phyloP scores from a whole-genome alignment of 2,888 invertebrate genomes.

The Byasa hedistus region DNA sequence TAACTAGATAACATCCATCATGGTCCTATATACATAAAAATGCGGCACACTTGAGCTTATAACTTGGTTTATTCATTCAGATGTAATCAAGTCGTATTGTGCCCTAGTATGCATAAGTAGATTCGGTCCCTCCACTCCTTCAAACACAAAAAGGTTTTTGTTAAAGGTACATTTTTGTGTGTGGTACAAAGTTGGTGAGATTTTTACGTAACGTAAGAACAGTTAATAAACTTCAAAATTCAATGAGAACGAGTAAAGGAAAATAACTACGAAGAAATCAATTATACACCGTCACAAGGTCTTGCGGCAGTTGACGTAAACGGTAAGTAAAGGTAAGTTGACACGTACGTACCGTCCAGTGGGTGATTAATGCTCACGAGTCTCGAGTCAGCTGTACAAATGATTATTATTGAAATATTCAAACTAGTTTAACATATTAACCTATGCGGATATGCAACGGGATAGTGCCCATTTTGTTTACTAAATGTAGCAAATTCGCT shows the following conservation, averaged over 20 bases:
- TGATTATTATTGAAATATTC: constrained; percentile 19
- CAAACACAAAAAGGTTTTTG: constrained; percentile 32
- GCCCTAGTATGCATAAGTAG: constrained; percentile 41
- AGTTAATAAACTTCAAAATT: constrained; percentile 4
- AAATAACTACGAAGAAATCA: constrained; percentile 23
- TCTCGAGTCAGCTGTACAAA: constrained; percentile 28
- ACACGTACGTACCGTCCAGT: constrained; percentile 19
- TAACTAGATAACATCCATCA: constrained; percentile 14
- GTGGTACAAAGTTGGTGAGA: not conserved
- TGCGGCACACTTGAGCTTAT: constrained; percentile 50
- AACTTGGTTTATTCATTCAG: constrained; percentile 50
- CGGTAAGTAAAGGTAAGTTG: constrained; percentile 27
- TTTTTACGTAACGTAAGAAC: constrained; percentile 1
- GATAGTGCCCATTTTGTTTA: not conserved
- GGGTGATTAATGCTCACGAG: constrained; percentile 26
- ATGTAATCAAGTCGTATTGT: constrained; percentile 53
- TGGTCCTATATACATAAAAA: constrained; percentile 44
- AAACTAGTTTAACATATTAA: constrained; percentile 23
- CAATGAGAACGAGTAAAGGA: constrained; percentile 16
- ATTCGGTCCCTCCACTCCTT: constrained; percentile 34
- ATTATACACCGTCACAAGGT: constrained; percentile 27
- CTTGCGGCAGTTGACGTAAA: constrained; percentile 29
- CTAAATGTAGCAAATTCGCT: not conserved
- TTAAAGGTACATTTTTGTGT: constrained; percentile 21
- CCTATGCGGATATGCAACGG: not conserved